Evolutionary conservation across 2,888 invertebrate species (phyloP), one percentile per base, ranked within the genome.

Genomic region (Lamellibrachia satsuma): DNA sequence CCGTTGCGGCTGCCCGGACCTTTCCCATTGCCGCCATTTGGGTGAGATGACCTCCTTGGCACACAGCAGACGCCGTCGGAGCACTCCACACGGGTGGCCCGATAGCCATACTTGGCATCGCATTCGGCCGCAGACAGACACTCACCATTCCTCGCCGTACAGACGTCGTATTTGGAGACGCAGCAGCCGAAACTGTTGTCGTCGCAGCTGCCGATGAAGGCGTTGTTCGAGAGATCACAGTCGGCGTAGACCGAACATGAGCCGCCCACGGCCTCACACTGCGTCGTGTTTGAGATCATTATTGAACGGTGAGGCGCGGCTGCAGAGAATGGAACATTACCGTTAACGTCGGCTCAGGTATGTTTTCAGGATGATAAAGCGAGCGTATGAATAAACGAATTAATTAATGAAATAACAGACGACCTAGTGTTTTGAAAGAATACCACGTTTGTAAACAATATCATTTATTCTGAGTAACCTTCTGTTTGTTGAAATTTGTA

Each of bases 141-240:
- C 75, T 75, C 75, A 22, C 75, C 75, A 6, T 75, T 75, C 75
- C 15, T 75, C 75, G 75, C 75, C 75, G 75, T n/a, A 75, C 75
- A 75, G 22, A 75, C 15, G 22, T 75, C 75, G 75, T 75, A 15
- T 75, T 75, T 75, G 75, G 75, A 22, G 75, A 75, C 4, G 75
- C 75, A 75, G 75, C 75, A 75, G 75, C 75, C 75, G 75, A 75
- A 75, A 75, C 75, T 75, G 75, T 15, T 75, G 75, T 75, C n/a
- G 75, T 75, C 75, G 75, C 75, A 75, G 75, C 75, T 15, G 75
- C 75, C 75, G 15, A 15, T 4, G 75, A 75, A 75, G 11, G n/a
- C 75, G 22, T 75, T 75, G 75, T 15, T 4, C 22, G 22, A 15
- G 11, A 75, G 75, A 22, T 75, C 75, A 15, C 75, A 75, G 75